Evolutionary conservation across 2,113 vertebrate species (phyloP).

Genomic region (Serilophus lunatus): DNA sequence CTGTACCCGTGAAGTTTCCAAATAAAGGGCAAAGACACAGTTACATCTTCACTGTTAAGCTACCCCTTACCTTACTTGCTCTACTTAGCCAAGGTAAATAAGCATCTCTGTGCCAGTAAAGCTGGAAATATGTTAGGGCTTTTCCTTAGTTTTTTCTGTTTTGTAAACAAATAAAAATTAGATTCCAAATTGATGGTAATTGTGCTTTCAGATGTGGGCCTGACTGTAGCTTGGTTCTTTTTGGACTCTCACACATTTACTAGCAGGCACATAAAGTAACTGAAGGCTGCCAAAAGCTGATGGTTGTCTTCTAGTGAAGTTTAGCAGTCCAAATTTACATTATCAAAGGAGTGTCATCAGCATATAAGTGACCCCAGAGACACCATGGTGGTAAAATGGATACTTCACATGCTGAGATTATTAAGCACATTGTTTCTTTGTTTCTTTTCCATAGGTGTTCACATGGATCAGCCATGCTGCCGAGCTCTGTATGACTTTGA

Average conservation of each 20-base stretch:
- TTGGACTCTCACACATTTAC: neutral
- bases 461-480: conserved; percentile 96
- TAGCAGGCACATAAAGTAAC: neutral
- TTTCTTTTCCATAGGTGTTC: conserved; percentile 69
- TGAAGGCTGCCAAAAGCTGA: neutral
- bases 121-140: neutral
- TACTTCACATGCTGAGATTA: neutral
- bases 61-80: neutral
- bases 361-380: neutral
- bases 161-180: neutral
- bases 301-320: neutral
- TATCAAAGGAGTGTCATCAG: neutral
- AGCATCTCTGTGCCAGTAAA: neutral
- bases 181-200: neutral
- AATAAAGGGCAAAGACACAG: neutral
- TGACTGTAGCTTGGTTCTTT: neutral
- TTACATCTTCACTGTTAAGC: neutral
- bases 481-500: conserved; percentile 96
- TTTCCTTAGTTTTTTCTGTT: neutral
- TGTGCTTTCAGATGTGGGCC: neutral
- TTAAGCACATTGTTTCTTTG: neutral
- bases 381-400: neutral
- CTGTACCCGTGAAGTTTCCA: neutral
- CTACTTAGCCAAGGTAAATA: neutral
- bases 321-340: neutral